Evolutionary conservation across 1,140 invertebrate genomes (phyloP), one percentile per base, ranked within the genome.

Genomic region (Globodera ellingtonae): DNA sequence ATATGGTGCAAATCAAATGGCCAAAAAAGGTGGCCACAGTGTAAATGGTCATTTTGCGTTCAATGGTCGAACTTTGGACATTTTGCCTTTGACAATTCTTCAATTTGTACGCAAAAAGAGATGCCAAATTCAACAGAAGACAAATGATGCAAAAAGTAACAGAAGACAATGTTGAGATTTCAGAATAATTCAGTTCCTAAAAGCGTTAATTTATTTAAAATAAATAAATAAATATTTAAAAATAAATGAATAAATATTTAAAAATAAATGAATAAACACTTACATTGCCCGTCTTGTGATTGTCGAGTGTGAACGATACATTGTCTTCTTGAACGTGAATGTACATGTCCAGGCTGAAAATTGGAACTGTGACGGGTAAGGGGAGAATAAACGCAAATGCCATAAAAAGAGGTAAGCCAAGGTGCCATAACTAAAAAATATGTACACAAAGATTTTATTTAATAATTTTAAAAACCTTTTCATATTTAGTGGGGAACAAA

Each of bases 311-410:
- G 24, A 70, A 70, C 4, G 67, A 24, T 8, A 47, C 67, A 70
- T 70, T 70, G 67, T 70, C 67, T 10, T 9, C n/a, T 47, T 70
- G 67, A n/a, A 70, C 67, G 35, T 70, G 67, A 44, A 70, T 47
- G 67, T 70, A 70, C 67, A 70, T 47, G 46, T 70, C 24, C 67
- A 70, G 13, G 35, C 10, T 47, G 35, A 70, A 47, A 13, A 70
- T 70, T 35, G 67, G 6, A 5, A 35, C n/a, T 44, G 67, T 7
- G 5, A 70, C 10, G 7, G 67, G 67, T 21, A 70, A 47, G 10
- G 67, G 67, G 4, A 47, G 2, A 44, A 70, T 15, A 70, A 70
- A 5, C 6, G 46, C 35, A 21, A 6, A 13, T n/a, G 6, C 67
- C 21, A 70, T 13, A 13, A 47, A 9, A 70, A 70, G 3, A 10